Evolutionary conservation across 2,797 vertebrate species (phyloP).

Genomic region (Helarctos malayanus): DNA sequence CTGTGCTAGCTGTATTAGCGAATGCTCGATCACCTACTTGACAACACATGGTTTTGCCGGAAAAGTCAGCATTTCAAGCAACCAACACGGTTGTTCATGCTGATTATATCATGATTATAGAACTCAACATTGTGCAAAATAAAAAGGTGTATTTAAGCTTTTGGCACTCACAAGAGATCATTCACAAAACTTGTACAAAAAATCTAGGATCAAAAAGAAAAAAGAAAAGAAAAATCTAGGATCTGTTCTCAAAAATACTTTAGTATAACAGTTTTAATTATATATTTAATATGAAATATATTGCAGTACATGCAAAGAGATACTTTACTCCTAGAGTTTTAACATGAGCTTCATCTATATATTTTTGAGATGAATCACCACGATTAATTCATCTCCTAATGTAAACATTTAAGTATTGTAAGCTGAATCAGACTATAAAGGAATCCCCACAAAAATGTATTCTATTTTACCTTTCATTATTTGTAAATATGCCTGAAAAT

Average conservation of each 20-base stretch:
- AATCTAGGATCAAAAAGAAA: background rate
- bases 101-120: background rate
- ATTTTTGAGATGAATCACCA: background rate
- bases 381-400: background rate
- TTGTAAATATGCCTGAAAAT: background rate
- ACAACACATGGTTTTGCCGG: slow-evolving; percentile 38
- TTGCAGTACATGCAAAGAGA: background rate
- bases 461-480: background rate
- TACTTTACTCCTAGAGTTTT: slow-evolving; percentile 8
- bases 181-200: background rate
- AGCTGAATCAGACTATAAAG: background rate
- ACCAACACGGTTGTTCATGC: background rate
- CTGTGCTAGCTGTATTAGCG: background rate
- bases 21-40: background rate
- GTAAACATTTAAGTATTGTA: slow-evolving; percentile 27
- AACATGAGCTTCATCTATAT: background rate
- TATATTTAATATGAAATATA: background rate
- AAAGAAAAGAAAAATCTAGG: background rate
- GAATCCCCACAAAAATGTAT: background rate
- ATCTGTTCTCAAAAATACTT: slow-evolving; percentile 36
- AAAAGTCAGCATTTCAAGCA: slow-evolving; percentile 52
- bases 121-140: background rate
- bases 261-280: background rate
- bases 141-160: background rate
- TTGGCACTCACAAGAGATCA: background rate